Evolutionary conservation across 2,888 invertebrate species (phyloP), one percentile per base, ranked within the genome.

Genomic region (Andricus quercusramuli): DNA sequence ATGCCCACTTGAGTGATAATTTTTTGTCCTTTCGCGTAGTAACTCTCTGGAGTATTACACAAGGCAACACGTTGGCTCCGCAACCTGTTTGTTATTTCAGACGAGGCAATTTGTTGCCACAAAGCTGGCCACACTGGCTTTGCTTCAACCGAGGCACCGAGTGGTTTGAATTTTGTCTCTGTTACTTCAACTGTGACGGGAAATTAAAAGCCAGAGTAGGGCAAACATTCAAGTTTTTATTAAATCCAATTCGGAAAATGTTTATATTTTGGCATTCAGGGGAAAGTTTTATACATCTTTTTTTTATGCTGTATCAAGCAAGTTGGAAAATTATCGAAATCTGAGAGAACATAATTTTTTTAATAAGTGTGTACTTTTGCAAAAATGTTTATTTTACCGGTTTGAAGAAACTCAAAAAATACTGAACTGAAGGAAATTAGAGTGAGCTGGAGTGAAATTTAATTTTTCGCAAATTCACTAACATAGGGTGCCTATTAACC

Each of bases 81-180:
- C 86, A 85, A 84, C 84, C 86, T 86, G 89, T 90, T 89, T 88
- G 88, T 89, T 89, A 88, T 79, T 83, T 89, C 85, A 87, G 89
- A 87, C 86, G 86, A 86, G 86, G 86, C 86, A 86, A 90, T 90
- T 89, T 88, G 89, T 89, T 86, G 86, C 83, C 56, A n/a, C 56
- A 56, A 56, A 56, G 25, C 68, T 51, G 47, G 47, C 47, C 44
- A 70, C 47, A 20, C 68, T 44, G 17, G 47, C 29, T 22, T 70
- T 47, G 68, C 68, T 22, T 70, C 47, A 70, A 70, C 47, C 68
- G 9, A 70, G 29, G 22, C 15, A 68, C 25, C 56, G n/a, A 56
- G 56, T 44, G 47, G 2, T 47, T 29, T 47, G 68, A 47, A 70
- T 47, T 70, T 70, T 44, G 11, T 47, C 68, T 17, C 29, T 47